phyloP scores from a whole-genome alignment of 2,888 invertebrate genomes.

The Timema cristinae region DNA sequence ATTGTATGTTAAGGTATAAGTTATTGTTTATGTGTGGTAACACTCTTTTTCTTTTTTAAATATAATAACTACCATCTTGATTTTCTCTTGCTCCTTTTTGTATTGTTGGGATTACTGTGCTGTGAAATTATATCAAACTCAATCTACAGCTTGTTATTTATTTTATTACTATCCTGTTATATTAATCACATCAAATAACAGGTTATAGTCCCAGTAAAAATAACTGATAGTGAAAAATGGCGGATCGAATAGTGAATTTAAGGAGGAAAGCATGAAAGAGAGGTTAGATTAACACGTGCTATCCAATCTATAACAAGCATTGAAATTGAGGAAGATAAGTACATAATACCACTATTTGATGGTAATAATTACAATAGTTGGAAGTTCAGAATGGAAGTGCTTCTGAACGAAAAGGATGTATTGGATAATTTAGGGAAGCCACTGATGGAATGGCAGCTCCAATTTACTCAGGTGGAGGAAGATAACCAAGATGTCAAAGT shows the following conservation, averaged over 20 bases:
- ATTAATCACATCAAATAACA: too few relatives aligned
- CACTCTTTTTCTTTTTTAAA: too few relatives aligned
- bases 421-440: conserved; percentile 3
- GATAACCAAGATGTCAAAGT: not conserved
- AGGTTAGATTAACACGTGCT: not conserved
- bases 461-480: not conserved
- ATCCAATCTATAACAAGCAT: not conserved
- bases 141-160: too few relatives aligned
- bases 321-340: conserved; percentile 7
- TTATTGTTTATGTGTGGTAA: too few relatives aligned
- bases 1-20: too few relatives aligned
- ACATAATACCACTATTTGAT: not conserved
- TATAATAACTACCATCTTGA: too few relatives aligned
- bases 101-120: too few relatives aligned
- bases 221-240: not conserved
- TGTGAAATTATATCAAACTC: too few relatives aligned
- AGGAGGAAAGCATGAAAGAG: too few relatives aligned
- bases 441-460: not conserved
- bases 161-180: too few relatives aligned
- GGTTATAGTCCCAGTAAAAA: not conserved
- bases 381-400: not conserved
- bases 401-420: not conserved
- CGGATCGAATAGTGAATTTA: not conserved
- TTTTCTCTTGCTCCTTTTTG: too few relatives aligned
- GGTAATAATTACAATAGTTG: not conserved